Percentiles rank a stretch among this genome's conserved stretches.
phyloP scores from a whole-genome alignment of 2,888 invertebrate genomes.

The Cheilosia impressa region DNA sequence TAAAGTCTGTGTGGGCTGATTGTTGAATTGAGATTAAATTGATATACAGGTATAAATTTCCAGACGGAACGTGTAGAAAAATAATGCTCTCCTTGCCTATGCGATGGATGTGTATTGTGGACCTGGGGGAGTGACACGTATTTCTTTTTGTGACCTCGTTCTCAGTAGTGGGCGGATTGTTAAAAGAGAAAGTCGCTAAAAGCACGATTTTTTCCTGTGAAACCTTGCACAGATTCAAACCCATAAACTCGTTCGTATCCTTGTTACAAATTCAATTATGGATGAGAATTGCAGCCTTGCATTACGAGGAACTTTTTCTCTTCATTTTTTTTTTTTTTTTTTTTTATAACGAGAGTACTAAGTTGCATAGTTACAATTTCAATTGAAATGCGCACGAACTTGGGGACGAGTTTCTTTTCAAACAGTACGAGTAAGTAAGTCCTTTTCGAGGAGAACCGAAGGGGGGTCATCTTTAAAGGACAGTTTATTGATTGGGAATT shows the following conservation, averaged over 20 bases:
- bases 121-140: slow-evolving; percentile 16
- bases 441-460: too few relatives aligned
- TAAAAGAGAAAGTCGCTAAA: slow-evolving; percentile 11
- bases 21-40: slow-evolving; percentile 69
- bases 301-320: slow-evolving; percentile 10
- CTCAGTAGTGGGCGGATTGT: neutral
- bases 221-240: slow-evolving; percentile 45
- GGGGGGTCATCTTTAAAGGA: too few relatives aligned
- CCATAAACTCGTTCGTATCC: slow-evolving; percentile 53
- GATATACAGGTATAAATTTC: slow-evolving; percentile 58
- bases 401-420: neutral
- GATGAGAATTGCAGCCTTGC: slow-evolving; percentile 51
- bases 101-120: neutral
- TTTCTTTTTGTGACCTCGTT: slow-evolving; percentile 54
- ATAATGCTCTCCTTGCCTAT: slow-evolving; percentile 17
- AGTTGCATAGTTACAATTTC: slow-evolving; percentile 65
- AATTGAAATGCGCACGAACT: slow-evolving; percentile 43
- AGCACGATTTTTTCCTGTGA: slow-evolving; percentile 46
- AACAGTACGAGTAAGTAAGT: neutral
- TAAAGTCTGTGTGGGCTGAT: slow-evolving; percentile 43
- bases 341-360: slow-evolving; percentile 46
- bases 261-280: slow-evolving; percentile 71
- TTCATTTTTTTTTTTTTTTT: too few relatives aligned
- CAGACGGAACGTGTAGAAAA: slow-evolving; percentile 41
- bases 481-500: too few relatives aligned